Conservation (phyloP, 1,140 invertebrate genomes). For the Kradibia gibbosae region DNA sequence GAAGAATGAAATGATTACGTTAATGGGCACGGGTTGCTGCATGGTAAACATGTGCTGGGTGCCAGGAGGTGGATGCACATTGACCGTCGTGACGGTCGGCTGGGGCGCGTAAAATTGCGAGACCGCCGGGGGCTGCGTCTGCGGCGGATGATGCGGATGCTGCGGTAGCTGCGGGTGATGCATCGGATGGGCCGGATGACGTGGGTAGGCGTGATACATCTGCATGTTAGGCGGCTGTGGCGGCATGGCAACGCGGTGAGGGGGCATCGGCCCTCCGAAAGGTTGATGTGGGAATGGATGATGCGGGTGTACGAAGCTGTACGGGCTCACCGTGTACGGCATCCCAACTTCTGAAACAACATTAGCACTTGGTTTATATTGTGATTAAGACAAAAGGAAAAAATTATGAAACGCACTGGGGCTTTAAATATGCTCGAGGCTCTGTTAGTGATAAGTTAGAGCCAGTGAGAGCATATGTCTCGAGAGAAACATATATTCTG, state of each 20-base stretch:
- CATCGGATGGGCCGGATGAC: constrained; percentile 62
- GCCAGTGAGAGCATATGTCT: too few relatives aligned
- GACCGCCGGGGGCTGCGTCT: constrained; percentile 68
- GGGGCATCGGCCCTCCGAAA: constrained; percentile 72
- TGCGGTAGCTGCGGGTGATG: constrained; percentile 63
- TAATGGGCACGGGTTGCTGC: constrained; percentile 69
- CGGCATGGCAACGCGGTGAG: constrained; percentile 74
- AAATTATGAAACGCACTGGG: too few relatives aligned
- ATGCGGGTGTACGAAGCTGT: constrained; percentile 74
- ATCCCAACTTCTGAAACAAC: constrained; percentile 70
- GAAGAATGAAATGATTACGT: constrained; percentile 54
- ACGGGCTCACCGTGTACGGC: constrained; percentile 76
- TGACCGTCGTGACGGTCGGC: constrained; percentile 65
- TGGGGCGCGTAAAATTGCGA: constrained; percentile 68
- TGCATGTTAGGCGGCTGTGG: constrained; percentile 75
- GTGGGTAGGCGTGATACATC: constrained; percentile 72
- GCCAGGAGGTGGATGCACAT: constrained; percentile 67
- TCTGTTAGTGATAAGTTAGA: too few relatives aligned
- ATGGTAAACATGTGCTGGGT: constrained; percentile 71
- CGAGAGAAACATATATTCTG: too few relatives aligned
- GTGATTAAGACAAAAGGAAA: too few relatives aligned
- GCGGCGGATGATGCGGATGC: constrained; percentile 58
- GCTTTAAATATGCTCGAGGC: too few relatives aligned
- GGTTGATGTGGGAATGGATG: constrained; percentile 67
- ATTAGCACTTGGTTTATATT: background rate